These are phyloP conservation scores for Acleris holmiana DNA, from an alignment of 2,888 invertebrate genomes.

Conservation along the genomic window DNA sequence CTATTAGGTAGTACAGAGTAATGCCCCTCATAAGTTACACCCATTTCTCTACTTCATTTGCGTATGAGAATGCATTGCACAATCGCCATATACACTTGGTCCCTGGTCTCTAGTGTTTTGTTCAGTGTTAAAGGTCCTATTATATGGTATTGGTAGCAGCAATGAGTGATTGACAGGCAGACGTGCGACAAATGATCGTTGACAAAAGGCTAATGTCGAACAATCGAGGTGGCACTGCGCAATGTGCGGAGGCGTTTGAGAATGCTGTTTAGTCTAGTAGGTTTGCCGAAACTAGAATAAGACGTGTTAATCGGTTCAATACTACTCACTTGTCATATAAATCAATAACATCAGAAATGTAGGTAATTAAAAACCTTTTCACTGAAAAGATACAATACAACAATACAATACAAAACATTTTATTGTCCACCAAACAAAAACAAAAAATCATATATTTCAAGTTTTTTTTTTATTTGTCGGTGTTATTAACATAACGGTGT, in stretches of 20 bases:
- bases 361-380: too few relatives aligned
- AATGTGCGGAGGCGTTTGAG: slow-evolving; percentile 34
- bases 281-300: slow-evolving; percentile 10
- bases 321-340: too few relatives aligned
- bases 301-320: background rate
- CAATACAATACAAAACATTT: too few relatives aligned
- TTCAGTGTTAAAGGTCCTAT: slow-evolving; percentile 29
- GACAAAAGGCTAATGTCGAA: slow-evolving; percentile 46
- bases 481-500: too few relatives aligned
- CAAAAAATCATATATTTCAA: too few relatives aligned
- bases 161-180: slow-evolving; percentile 47
- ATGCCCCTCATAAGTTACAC: slow-evolving; percentile 23
- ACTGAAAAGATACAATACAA: too few relatives aligned
- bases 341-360: too few relatives aligned
- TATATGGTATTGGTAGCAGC: slow-evolving; percentile 33
- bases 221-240: slow-evolving; percentile 41
- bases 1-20: slow-evolving; percentile 19
- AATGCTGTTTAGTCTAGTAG: slow-evolving; percentile 19
- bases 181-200: slow-evolving; percentile 51
- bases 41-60: slow-evolving; percentile 29
- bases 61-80: slow-evolving; percentile 23
- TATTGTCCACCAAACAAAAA: too few relatives aligned
- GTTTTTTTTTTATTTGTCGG: too few relatives aligned
- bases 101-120: slow-evolving; percentile 2
- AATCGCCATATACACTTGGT: slow-evolving; percentile 11